A percentile compares a stretch with the other conserved stretches of the same genome.
Evolutionary conservation across 1,140 invertebrate species (phyloP).

Genomic region (Oncopodura yosiiana): DNA sequence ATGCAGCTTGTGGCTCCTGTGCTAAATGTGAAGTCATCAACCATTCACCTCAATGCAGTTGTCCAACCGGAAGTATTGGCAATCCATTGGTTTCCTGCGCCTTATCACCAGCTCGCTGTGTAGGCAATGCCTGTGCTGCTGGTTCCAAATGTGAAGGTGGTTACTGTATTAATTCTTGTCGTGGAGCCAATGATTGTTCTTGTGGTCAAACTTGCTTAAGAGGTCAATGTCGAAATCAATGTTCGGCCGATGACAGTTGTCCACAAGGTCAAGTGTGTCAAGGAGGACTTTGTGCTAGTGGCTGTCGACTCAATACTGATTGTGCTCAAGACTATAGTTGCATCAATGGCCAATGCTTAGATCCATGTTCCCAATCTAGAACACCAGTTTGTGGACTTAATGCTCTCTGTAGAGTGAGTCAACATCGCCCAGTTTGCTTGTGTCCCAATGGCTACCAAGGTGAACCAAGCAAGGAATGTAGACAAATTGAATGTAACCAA

Average conservation of each 20-base stretch:
- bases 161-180: constrained; percentile 53
- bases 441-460: constrained; percentile 63
- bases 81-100: constrained; percentile 66
- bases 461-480: constrained; percentile 61
- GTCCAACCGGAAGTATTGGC: constrained; percentile 65
- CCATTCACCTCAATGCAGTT: constrained; percentile 72
- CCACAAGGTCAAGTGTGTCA: constrained; percentile 56
- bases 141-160: constrained; percentile 51
- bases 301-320: constrained; percentile 68
- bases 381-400: constrained; percentile 62
- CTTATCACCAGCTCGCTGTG: constrained; percentile 53
- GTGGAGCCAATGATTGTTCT: constrained; percentile 35
- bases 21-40: constrained; percentile 72
- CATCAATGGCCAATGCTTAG: constrained; percentile 59
- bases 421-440: constrained; percentile 68
- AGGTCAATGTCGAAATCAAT: constrained; percentile 43
- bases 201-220: constrained; percentile 38
- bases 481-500: constrained; percentile 60
- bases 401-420: constrained; percentile 50
- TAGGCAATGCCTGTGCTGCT: constrained; percentile 56
- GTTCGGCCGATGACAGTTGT: constrained; percentile 57
- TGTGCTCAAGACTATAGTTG: constrained; percentile 67
- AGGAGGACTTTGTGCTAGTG: constrained; percentile 53
- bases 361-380: constrained; percentile 54
- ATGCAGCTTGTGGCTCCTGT: constrained; percentile 65